A percentile compares a stretch with the other conserved stretches of the same genome.
phyloP scores from a whole-genome alignment of 2,113 vertebrate species.

The Gallinago jamesoni region DNA sequence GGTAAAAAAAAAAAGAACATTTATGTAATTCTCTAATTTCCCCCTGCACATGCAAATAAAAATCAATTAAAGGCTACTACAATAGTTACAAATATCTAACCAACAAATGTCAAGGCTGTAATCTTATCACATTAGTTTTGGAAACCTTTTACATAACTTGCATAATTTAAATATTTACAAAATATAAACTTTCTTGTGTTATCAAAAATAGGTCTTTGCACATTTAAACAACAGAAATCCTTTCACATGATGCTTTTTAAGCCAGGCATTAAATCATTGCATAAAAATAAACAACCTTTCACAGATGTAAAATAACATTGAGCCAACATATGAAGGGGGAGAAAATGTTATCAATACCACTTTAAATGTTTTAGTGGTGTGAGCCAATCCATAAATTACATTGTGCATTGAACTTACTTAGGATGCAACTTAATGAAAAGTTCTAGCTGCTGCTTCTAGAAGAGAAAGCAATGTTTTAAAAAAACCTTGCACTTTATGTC shows the following conservation, averaged over 20 bases:
- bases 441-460: not conserved
- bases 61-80: not conserved
- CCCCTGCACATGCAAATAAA: constrained; percentile 29
- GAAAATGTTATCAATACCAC: not conserved
- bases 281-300: constrained; percentile 30
- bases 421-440: not conserved
- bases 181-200: constrained; percentile 74
- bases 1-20: not conserved
- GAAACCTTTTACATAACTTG: constrained; percentile 56
- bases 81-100: constrained; percentile 33
- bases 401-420: not conserved
- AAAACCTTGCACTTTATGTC: not conserved
- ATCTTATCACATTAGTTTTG: constrained; percentile 42
- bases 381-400: not conserved
- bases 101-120: constrained; percentile 20
- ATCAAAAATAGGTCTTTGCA: constrained; percentile 75
- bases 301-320: constrained; percentile 23
- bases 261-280: constrained; percentile 30
- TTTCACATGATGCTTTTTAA: constrained; percentile 50
- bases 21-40: constrained; percentile 36
- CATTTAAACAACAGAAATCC: constrained; percentile 56
- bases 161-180: constrained; percentile 88
- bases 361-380: constrained; percentile 14
- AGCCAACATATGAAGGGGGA: not conserved
- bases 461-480: not conserved